Evolutionary conservation across 2,888 invertebrate species (phyloP).

Genomic region (Brachyopa scutellaris): DNA sequence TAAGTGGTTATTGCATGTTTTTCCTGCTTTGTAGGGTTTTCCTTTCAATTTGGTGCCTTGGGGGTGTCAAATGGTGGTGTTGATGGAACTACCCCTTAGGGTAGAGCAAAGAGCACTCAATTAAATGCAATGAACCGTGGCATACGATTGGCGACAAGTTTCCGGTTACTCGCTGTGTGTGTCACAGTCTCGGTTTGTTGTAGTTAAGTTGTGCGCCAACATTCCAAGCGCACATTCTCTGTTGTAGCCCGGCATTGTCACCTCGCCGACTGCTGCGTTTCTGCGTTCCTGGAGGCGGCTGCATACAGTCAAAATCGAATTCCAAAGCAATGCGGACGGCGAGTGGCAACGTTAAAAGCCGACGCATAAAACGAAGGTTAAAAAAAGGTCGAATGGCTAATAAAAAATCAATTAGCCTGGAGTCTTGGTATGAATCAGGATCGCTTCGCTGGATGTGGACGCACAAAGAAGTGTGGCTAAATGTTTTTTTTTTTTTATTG

Average conservation of each 20-base stretch:
- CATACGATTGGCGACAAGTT: conserved; percentile 76
- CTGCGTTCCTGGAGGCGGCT: too few species aligned
- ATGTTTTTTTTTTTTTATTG: conserved; percentile 46
- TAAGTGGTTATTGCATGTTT: conserved; percentile 70
- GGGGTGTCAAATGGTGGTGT: conserved; percentile 55
- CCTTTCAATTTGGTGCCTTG: neutral
- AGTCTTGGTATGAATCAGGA: conserved; percentile 63
- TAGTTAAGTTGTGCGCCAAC: conserved; percentile 60
- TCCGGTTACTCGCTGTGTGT: conserved; percentile 76
- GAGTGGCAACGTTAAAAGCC: conserved; percentile 41
- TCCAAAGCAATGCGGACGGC: conserved; percentile 20
- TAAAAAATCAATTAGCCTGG: conserved; percentile 71
- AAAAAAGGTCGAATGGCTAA: conserved; percentile 72
- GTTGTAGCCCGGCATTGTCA: conserved; percentile 42
- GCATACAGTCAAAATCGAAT: conserved; percentile 26
- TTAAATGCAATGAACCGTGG: conserved; percentile 56
- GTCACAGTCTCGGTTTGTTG: conserved; percentile 6
- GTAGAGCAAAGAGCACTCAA: conserved; percentile 59
- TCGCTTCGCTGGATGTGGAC: conserved; percentile 19
- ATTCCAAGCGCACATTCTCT: conserved; percentile 62
- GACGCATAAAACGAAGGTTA: conserved; percentile 66
- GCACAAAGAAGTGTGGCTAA: conserved; percentile 71
- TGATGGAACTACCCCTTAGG: conserved; percentile 47
- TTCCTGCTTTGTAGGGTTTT: conserved; percentile 4
- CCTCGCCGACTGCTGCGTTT: conserved; percentile 21